These are phyloP conservation scores for Bufotes viridis DNA, from an alignment of 2,797 vertebrate genomes.

Conservation along the genomic window DNA sequence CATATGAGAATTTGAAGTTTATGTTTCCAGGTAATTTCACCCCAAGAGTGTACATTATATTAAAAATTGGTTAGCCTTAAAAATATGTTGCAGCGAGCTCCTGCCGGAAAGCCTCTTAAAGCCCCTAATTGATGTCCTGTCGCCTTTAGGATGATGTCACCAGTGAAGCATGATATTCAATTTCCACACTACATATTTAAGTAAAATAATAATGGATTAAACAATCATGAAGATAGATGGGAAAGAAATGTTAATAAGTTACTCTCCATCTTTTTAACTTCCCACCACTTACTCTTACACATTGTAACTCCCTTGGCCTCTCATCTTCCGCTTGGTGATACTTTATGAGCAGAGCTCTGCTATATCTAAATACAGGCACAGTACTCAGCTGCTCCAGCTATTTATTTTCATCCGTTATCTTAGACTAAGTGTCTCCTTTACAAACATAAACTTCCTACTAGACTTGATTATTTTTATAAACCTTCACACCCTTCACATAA, in stretches of 20 bases:
- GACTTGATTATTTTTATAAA: constrained; percentile 63
- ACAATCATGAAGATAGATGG: constrained; percentile 40
- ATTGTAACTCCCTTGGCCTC: not conserved
- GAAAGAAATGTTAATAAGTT: constrained; percentile 38
- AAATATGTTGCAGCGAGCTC: constrained; percentile 46
- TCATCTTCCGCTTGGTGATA: constrained; percentile 14
- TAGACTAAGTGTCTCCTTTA: constrained; percentile 57
- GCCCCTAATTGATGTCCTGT: constrained; percentile 61
- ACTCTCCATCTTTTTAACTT: not conserved
- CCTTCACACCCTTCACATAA: constrained; percentile 59
- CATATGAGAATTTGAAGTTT: constrained; percentile 41
- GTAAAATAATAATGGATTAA: constrained; percentile 50
- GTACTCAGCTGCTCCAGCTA: constrained; percentile 31
- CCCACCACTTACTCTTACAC: not conserved
- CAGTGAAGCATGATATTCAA: constrained; percentile 45
- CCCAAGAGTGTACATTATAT: constrained; percentile 49
- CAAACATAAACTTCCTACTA: constrained; percentile 60
- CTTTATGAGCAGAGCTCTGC: constrained; percentile 19
- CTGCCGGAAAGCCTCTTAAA: constrained; percentile 57
- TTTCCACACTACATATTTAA: constrained; percentile 54
- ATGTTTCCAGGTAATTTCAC: constrained; percentile 55
- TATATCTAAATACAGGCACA: not conserved
- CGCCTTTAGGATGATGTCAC: constrained; percentile 55
- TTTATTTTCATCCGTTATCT: constrained; percentile 52
- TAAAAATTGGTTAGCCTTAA: constrained; percentile 56